Conservation (phyloP, 2,797 vertebrate species). For the Craterocephalus amniculus region DNA sequence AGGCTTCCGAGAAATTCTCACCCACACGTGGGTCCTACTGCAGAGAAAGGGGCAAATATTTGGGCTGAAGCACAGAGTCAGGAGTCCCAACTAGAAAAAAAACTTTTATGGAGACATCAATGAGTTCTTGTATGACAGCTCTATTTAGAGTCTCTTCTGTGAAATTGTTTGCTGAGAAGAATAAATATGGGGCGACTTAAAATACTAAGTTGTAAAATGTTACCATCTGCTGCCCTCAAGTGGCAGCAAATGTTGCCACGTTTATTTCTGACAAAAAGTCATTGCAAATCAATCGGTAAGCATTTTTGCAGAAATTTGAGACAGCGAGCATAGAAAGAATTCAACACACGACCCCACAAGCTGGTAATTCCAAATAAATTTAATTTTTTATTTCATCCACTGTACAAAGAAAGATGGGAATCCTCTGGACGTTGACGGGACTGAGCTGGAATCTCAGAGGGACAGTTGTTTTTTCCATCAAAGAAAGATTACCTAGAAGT, state of each 20-base stretch:
- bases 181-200: neutral
- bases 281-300: too few relatives aligned
- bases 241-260: conserved; percentile 41
- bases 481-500: conserved; percentile 55
- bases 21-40: conserved; percentile 2
- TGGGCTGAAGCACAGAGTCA: neutral
- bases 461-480: conserved; percentile 44
- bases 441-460: conserved; percentile 64
- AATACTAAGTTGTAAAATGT: neutral
- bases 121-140: conserved; percentile 22
- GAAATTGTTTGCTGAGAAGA: conserved; percentile 31
- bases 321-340: conserved; percentile 10
- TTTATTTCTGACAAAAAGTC: neutral
- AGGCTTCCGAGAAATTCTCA: conserved; percentile 28
- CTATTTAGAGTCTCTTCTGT: conserved; percentile 15
- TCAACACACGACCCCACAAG: too few relatives aligned
- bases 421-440: conserved; percentile 72
- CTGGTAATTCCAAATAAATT: conserved; percentile 84
- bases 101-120: neutral
- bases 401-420: conserved; percentile 85
- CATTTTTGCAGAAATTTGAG: too few relatives aligned
- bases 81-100: neutral
- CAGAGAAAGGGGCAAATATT: conserved; percentile 9
- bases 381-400: conserved; percentile 84
- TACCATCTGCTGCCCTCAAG: conserved; percentile 74